Evolutionary conservation across 2,888 invertebrate genomes (phyloP), one percentile per base, ranked within the genome.

Genomic region (Petrolisthes cinctipes): DNA sequence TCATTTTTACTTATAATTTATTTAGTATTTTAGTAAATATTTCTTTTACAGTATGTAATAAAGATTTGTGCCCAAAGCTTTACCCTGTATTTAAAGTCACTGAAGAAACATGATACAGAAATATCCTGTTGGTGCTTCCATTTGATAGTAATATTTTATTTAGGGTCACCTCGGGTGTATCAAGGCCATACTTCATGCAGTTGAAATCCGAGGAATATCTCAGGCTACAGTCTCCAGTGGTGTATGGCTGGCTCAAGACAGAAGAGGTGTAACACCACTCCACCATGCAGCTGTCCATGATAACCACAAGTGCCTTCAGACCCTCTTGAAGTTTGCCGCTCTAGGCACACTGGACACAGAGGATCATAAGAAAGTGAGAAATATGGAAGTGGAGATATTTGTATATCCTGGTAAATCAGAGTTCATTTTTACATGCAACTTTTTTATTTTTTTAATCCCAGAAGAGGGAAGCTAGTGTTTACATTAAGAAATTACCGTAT

Each of bases 321-420:
- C 84, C 5, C 80, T 89, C 7, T 75, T 89, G n/a, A 89, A 89
- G 75, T 84, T 87, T 71, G 78, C 80, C 6, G 86, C 83, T 56
- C 85, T 87, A 37, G 87, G 89, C 61, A 89, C 85, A 56, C 57
- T 89, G n/a, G 89, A 89, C 56, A 82, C 75, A 56, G 81, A 79
- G 11, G 89, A 89, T 75, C 80, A 87, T 56, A 85, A 87, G 53
- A 87, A 89, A 85, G 89, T 87, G 76, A 9, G 37, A 37, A 37
- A 37, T 37, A 37, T 37, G 37, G 37, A 37, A 37, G 37, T 37
- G 37, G 37, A 37, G 37, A 37, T 37, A 37, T 37, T 37, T 37
- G 37, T 37, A 37, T 37, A 37, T 37, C 37, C 37, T 37, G 37
- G 37, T 0, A 37, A 37, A 37, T 37, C 37, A 37, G 37, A 37